A percentile compares a stretch with the other conserved stretches of the same genome.
These are phyloP conservation scores for Ascidia mentula DNA, from an alignment of 23 tunicate species.

Conservation along the genomic window DNA sequence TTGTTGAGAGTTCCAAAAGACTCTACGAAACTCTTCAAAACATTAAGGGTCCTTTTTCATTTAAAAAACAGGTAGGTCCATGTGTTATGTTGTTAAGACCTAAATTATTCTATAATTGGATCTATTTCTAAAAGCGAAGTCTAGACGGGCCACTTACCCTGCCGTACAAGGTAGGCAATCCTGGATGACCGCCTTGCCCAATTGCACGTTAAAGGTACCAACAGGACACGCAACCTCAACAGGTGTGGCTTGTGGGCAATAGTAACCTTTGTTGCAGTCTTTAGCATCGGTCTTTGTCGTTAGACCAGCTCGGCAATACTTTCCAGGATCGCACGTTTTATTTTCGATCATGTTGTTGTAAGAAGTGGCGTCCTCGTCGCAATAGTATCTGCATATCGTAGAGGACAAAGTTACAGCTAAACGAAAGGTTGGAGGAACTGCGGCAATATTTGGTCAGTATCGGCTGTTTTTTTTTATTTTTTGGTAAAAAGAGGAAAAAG, in stretches of 20 bases:
- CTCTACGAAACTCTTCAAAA: too few relatives aligned
- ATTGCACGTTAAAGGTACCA: conserved; percentile 59
- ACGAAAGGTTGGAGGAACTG: too few relatives aligned
- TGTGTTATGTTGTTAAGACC: too few relatives aligned
- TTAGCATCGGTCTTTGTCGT: not conserved
- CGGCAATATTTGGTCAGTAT: too few relatives aligned
- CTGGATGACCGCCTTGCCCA: conserved; percentile 26
- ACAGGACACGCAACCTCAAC: conserved; percentile 69
- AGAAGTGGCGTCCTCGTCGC: conserved; percentile 77
- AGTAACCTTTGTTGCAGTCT: conserved; percentile 60
- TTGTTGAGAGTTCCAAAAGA: too few relatives aligned
- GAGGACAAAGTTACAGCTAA: not conserved
- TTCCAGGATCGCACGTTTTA: conserved; percentile 78
- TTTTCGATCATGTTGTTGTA: conserved; percentile 62
- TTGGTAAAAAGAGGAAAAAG: not conserved
- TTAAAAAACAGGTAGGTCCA: too few relatives aligned
- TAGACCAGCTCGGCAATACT: conserved; percentile 77
- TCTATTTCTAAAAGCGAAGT: too few relatives aligned
- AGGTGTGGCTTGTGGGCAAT: conserved; percentile 90
- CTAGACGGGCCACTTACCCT: conserved; percentile 42
- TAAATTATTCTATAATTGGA: too few relatives aligned
- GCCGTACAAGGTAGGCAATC: conserved; percentile 89
- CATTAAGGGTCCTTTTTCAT: too few relatives aligned
- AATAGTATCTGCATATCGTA: conserved; percentile 52
- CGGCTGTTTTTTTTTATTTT: too few relatives aligned